Evolutionary conservation across 2,888 invertebrate species (phyloP), one percentile per base, ranked within the genome.

Genomic region (Arctia plantaginis): DNA sequence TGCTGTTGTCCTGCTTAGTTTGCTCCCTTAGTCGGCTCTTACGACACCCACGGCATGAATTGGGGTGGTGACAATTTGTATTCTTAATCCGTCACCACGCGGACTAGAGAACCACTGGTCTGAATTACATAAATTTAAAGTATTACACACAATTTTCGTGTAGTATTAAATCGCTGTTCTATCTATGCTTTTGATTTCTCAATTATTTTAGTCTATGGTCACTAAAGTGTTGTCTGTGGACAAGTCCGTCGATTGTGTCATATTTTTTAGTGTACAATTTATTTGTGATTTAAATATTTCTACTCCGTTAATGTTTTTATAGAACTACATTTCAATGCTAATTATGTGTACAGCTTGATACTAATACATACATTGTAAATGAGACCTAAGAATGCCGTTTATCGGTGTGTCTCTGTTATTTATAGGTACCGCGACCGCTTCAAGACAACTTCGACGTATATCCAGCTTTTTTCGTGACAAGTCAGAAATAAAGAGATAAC

Each of bases 321-420:
- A 55, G 47, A 4, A 47, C 2, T 20, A 1, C 30, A 59, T 6
- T 59, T 15, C n/a, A 15, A 62, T 8, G 2, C 30, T 30, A 27
- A 62, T 30, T 62, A 30, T 30, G 18, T 30, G 18, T 62, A 30
- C 1, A 62, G 62, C 62, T 30, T 62, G 18, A 30, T 30, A 30
- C 62, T 30, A 30, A 62, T 30, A 8, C 30, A 30, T 62, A 62
- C 15, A 62, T 18, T 18, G 6, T 18, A 62, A 62, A 39, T 27
- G 39, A 39, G 67, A 41, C n/a, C 7, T 41, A 41, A 41, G 47
- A 69, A 69, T 69, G 68, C 8, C 30, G 68, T 51, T 72, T 27
- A 30, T 69, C n/a, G 69, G 35, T 66, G 55, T 66, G 66, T 66
- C 71, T 73, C 64, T 30, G 66, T 59, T 75, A 67, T 67, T 70